These are phyloP conservation scores for Drosophila pseudotakahashii DNA, from an alignment of 2,888 invertebrate genomes.

Conservation along the genomic window DNA sequence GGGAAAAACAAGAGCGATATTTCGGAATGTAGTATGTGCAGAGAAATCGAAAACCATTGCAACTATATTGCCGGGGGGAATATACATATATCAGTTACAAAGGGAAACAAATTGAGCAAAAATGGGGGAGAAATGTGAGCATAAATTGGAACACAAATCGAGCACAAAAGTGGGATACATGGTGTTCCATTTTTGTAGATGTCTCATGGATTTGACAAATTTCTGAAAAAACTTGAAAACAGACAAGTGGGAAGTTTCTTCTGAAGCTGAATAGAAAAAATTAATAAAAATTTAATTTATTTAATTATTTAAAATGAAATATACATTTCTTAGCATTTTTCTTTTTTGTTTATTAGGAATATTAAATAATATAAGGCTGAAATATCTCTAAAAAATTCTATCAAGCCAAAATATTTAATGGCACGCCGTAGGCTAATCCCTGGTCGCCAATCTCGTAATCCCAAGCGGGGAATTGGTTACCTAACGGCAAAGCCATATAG, in stretches of 20 bases:
- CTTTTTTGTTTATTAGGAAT: too few relatives aligned
- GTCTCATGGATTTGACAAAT: not conserved
- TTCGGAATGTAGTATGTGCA: not conserved
- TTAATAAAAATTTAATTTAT: too few relatives aligned
- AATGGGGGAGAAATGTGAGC: not conserved
- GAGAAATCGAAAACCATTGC: constrained; percentile 16
- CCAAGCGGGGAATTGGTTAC: constrained; percentile 58
- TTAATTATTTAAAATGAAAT: too few relatives aligned
- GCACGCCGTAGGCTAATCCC: constrained; percentile 31
- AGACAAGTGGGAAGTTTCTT: not conserved
- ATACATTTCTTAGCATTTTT: too few relatives aligned
- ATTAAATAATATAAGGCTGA: too few relatives aligned
- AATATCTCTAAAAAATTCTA: too few relatives aligned
- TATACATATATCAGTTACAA: constrained; percentile 16
- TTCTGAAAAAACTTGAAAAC: not conserved
- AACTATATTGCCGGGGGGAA: constrained; percentile 3
- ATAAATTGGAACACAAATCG: constrained; percentile 13
- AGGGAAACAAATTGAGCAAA: constrained; percentile 6
- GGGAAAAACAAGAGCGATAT: not conserved
- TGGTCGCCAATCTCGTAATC: constrained; percentile 51
- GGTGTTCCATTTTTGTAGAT: not conserved
- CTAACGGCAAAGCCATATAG: constrained; percentile 54
- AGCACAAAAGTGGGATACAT: constrained; percentile 7
- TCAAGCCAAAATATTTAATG: not conserved
- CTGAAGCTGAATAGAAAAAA: not conserved